Conservation (phyloP, 2,113 vertebrate species). For the Penelope pileata region DNA sequence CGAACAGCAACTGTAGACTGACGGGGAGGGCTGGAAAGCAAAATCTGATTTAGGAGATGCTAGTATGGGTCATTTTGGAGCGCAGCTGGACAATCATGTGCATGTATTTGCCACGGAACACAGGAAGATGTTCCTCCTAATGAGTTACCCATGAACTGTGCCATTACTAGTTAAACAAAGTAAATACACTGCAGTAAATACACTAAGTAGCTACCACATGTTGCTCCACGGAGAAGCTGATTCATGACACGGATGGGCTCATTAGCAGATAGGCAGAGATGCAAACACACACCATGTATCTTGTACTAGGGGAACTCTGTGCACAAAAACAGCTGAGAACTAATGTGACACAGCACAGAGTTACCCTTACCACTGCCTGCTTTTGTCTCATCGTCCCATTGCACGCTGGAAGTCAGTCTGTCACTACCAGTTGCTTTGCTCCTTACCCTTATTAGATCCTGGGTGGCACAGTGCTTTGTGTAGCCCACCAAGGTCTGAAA, state of each 20-base stretch:
- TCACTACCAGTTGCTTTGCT: neutral
- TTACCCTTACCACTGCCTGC: neutral
- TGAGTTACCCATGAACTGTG: neutral
- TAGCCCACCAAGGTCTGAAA: neutral
- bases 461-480: neutral
- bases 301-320: neutral
- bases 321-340: neutral
- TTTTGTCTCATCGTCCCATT: neutral
- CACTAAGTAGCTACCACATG: neutral
- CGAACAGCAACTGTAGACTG: constrained; percentile 25
- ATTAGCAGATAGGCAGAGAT: neutral
- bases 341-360: neutral
- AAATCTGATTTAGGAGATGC: neutral
- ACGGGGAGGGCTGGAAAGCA: neutral
- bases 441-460: neutral
- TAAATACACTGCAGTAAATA: neutral
- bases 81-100: neutral
- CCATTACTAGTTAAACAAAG: neutral
- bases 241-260: neutral
- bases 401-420: neutral
- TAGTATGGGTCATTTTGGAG: neutral
- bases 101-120: neutral
- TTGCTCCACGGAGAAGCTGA: neutral
- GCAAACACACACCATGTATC: neutral
- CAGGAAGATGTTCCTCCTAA: neutral